A percentile compares a stretch with the other conserved stretches of the same genome.
phyloP scores from a whole-genome alignment of 2,113 vertebrate species.

The Alligator sinensis region DNA sequence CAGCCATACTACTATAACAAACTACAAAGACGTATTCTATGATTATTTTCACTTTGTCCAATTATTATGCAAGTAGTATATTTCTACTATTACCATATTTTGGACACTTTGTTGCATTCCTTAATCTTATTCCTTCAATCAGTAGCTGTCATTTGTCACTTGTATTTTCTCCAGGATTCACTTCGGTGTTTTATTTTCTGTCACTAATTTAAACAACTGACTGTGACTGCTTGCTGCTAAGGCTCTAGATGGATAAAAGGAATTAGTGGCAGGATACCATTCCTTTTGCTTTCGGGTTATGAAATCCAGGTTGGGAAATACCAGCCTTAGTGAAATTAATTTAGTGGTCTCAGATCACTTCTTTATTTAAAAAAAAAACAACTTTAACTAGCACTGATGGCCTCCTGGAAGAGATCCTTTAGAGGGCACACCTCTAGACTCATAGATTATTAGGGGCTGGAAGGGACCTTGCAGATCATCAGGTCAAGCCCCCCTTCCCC shows the following conservation, averaged over 20 bases:
- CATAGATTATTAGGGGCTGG: no score
- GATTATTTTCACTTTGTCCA: not conserved
- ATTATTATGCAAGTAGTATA: not conserved
- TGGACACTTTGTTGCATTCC: not conserved
- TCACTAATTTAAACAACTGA: constrained; percentile 44
- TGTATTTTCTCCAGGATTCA: constrained; percentile 31
- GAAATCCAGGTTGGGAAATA: not conserved
- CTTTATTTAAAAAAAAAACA: not conserved
- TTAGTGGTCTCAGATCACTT: not conserved
- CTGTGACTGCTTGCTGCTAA: not conserved
- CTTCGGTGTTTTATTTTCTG: constrained; percentile 48
- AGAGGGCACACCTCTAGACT: no score
- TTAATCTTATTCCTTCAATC: constrained; percentile 28
- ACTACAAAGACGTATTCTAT: not conserved
- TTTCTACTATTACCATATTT: constrained; percentile 18
- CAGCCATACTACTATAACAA: not conserved
- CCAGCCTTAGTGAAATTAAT: not conserved
- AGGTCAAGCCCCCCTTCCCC: no score
- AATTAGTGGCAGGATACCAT: not conserved
- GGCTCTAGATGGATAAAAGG: constrained; percentile 13
- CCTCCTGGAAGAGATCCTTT: not conserved
- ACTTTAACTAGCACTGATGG: not conserved
- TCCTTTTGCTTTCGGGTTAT: constrained; percentile 12
- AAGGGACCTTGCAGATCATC: no score
- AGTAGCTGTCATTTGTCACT: constrained; percentile 47